phyloP scores from a whole-genome alignment of 2,113 vertebrate genomes.

The Talpa occidentalis region DNA sequence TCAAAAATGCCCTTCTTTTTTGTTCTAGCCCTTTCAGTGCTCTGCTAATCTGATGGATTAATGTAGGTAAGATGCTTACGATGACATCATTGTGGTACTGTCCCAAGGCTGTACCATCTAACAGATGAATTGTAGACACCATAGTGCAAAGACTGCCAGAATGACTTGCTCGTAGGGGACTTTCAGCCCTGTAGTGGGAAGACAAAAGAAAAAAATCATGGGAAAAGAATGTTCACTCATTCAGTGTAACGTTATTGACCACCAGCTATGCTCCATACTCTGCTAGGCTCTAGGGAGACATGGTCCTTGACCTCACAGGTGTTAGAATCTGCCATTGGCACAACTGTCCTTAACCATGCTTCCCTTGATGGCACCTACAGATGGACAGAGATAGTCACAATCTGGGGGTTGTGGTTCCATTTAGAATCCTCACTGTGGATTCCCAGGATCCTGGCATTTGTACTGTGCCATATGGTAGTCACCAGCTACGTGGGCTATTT shows the following conservation, averaged over 20 bases:
- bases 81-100: not conserved
- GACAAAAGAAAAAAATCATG: not conserved
- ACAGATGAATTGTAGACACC: not conserved
- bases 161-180: conserved; percentile 17
- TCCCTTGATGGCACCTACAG: not conserved
- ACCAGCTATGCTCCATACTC: not conserved
- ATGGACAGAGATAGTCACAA: too few relatives aligned
- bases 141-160: not conserved
- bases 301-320: not conserved
- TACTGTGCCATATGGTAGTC: not conserved
- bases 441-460: not conserved
- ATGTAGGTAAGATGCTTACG: not conserved
- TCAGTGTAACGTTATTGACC: not conserved
- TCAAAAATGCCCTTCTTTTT: not conserved
- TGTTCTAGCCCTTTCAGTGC: not conserved
- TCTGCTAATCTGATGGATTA: not conserved
- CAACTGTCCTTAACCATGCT: not conserved
- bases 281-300: not conserved
- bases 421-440: not conserved
- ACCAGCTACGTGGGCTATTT: not conserved
- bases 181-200: not conserved
- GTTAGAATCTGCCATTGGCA: not conserved
- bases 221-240: not conserved
- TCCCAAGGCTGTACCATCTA: not conserved
- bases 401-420: not conserved